Percentiles rank a stretch among this genome's conserved stretches.
Conservation (phyloP, 1,140 invertebrate species). For the Phenacoccus solenopsis region DNA sequence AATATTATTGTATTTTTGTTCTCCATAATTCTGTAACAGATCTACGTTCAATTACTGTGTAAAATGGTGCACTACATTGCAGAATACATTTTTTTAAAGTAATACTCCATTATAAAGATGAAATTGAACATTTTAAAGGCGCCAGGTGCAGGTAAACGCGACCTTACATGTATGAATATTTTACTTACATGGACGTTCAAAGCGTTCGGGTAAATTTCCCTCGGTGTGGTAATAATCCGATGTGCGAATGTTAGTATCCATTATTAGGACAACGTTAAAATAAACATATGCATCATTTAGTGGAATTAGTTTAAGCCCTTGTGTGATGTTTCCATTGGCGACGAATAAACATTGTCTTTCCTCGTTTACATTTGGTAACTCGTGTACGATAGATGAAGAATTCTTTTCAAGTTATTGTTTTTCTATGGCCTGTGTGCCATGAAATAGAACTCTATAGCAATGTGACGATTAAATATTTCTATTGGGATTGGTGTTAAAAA, state of each 20-base stretch:
- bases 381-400: no score
- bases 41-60: constrained; percentile 20
- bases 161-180: neutral
- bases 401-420: no score
- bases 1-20: constrained; percentile 22
- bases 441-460: no score
- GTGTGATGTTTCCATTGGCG: neutral
- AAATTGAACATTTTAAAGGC: no score
- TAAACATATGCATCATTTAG: neutral
- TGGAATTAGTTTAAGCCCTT: neutral
- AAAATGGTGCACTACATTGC: no score
- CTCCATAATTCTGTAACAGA: constrained; percentile 24
- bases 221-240: constrained; percentile 2
- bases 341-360: neutral
- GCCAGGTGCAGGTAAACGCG: no score
- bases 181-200: constrained; percentile 11
- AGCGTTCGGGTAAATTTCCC: constrained; percentile 6
- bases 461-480: no score
- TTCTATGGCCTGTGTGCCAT: no score
- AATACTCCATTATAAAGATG: no score
- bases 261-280: neutral
- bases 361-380: no score
- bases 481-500: no score
- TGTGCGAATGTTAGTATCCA: neutral
- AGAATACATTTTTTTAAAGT: no score